A percentile compares a stretch with the other conserved stretches of the same genome.
These are phyloP conservation scores for Sebastes fasciatus DNA, from an alignment of 2,113 vertebrate genomes.

Conservation along the genomic window DNA sequence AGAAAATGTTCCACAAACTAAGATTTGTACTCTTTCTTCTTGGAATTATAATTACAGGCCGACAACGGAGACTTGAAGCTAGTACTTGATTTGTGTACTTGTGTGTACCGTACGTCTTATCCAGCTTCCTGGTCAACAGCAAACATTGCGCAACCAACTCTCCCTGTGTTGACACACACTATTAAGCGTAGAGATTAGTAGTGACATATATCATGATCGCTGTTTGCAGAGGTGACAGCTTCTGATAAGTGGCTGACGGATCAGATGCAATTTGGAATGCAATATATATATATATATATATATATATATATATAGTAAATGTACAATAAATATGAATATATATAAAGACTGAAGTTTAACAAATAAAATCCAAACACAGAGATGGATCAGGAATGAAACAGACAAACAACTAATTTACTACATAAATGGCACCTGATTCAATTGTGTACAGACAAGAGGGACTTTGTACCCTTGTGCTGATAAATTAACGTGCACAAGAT, in stretches of 20 bases:
- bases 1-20: background rate
- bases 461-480: background rate
- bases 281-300: no score
- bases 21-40: background rate
- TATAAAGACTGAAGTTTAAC: background rate
- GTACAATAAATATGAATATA: background rate
- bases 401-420: background rate
- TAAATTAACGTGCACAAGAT: background rate
- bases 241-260: slow-evolving; percentile 61
- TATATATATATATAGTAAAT: no score
- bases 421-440: background rate
- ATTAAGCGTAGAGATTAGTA: slow-evolving; percentile 57
- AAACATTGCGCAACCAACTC: slow-evolving; percentile 61
- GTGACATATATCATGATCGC: slow-evolving; percentile 48
- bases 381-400: no score
- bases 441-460: background rate
- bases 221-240: slow-evolving; percentile 73
- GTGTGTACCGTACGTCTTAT: slow-evolving; percentile 27
- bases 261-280: background rate
- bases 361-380: background rate
- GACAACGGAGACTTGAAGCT: background rate
- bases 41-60: background rate
- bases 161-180: slow-evolving; percentile 66
- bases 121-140: slow-evolving; percentile 31
- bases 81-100: background rate